Conservation (phyloP, 2,113 vertebrate genomes). For the Regulus satrapa region DNA sequence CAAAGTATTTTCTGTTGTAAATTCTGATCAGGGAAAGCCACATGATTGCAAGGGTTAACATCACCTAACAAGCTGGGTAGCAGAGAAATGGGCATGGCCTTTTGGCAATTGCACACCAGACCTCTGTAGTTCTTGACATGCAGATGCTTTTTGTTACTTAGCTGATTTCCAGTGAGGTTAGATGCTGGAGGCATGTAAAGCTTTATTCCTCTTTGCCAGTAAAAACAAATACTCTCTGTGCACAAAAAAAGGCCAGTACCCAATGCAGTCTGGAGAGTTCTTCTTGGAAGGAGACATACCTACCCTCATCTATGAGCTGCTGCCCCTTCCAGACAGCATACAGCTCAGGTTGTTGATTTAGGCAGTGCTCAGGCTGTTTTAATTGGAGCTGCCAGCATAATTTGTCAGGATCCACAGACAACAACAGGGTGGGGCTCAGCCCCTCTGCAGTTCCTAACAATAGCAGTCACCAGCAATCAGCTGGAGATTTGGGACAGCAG, state of each 20-base stretch:
- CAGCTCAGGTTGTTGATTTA: constrained; percentile 1
- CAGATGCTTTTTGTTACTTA: constrained; percentile 37
- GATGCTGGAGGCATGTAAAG: background rate
- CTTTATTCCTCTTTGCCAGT: background rate
- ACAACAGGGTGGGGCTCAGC: background rate
- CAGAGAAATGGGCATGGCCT: background rate
- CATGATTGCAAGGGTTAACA: background rate
- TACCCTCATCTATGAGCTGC: background rate
- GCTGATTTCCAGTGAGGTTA: background rate
- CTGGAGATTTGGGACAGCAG: background rate
- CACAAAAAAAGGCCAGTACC: background rate
- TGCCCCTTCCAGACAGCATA: background rate
- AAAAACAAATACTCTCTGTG: constrained; percentile 5
- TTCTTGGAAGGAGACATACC: background rate
- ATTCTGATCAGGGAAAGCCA: background rate
- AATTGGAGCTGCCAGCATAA: background rate
- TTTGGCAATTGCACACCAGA: background rate
- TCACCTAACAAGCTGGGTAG: background rate
- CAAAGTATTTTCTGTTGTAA: background rate
- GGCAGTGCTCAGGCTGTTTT: constrained; percentile 17
- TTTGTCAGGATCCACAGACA: constrained; percentile 21
- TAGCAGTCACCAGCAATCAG: constrained; percentile 13
- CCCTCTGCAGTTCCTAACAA: constrained; percentile 4
- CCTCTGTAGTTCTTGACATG: background rate
- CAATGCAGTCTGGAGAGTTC: background rate